Evolutionary conservation across 2,888 invertebrate genomes (phyloP), one percentile per base, ranked within the genome.

Genomic region (Vannuccia rotundouncinata): DNA sequence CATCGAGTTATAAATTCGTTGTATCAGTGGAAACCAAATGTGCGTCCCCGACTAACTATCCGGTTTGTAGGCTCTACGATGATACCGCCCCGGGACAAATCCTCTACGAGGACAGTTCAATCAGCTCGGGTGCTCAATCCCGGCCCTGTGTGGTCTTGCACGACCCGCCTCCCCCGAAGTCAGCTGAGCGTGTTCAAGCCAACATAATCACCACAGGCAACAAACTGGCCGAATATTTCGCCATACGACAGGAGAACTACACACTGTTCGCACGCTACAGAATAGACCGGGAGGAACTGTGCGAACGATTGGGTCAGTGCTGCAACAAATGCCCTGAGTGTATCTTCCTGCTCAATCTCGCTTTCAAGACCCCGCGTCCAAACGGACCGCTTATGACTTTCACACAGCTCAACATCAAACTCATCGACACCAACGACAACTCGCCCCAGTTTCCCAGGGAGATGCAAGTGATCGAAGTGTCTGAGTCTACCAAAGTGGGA

Each of bases 341-440:
- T 66, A 27, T 66, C 25, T 66, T 66, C 22, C 10, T 66, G 2
- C 66, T 66, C 10, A 66, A 66, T 22, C 66, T 66, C 66, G 66
- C 66, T 27, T 66, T 66, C 66, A 22, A 66, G 66, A 66, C 25
- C 66, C 22, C 66, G 22, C 66, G 66, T 5, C 66, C 66, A 2
- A 66, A 27, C 66, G 66, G 66, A 5, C 66, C 66, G 22, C 25
- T 66, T 2, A 78, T 66, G 59, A 78, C 22, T 60, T 60, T 78
- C 25, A 28, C 59, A 59, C 2, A 28, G 25, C 29, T 78, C 1
- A 22, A 30, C 29, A 45, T 78, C 30, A 78, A 78, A 45, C 17
- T 78, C 1, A 59, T 78, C 29, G 78, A 78, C 28, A 78, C 59
- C 22, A 78, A 78, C 59, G 78, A 78, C 66, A 78, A 78, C 29